Percentiles rank a stretch among this genome's conserved stretches.
phyloP scores from a whole-genome alignment of 1,140 invertebrate species.

The Papilio glaucus region DNA sequence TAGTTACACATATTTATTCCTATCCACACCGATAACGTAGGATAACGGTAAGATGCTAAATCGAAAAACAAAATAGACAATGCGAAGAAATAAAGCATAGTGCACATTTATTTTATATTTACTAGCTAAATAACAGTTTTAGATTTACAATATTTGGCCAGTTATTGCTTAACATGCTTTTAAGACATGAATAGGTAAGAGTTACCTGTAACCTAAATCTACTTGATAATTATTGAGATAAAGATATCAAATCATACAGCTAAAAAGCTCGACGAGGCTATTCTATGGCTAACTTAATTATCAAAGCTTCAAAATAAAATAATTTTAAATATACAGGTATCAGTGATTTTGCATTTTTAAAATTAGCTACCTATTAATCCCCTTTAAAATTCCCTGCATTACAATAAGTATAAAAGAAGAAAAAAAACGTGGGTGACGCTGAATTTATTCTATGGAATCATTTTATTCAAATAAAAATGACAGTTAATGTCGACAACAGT shows the following conservation, averaged over 20 bases:
- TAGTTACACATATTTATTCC: constrained; percentile 71
- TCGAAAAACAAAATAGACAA: constrained; percentile 34
- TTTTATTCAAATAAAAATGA: no score
- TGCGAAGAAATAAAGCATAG: constrained; percentile 17
- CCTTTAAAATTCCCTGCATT: no score
- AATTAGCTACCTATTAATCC: no score
- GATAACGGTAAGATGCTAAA: constrained; percentile 41
- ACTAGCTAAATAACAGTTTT: neutral
- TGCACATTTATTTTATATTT: constrained; percentile 19
- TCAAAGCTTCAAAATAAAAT: neutral
- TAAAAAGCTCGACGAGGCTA: neutral
- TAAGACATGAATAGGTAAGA: neutral
- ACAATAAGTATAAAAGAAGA: no score
- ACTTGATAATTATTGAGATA: neutral
- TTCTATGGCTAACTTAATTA: neutral
- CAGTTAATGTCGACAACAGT: no score
- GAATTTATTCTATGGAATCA: no score
- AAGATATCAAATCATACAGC: neutral
- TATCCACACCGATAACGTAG: constrained; percentile 54
- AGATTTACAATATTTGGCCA: neutral
- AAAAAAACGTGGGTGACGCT: no score
- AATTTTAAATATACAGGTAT: neutral
- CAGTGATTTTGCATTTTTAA: neutral
- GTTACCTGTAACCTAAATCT: neutral
- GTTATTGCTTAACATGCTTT: neutral